Evolutionary conservation across 2,797 vertebrate genomes (phyloP).

Genomic region (Ceryle rudis): DNA sequence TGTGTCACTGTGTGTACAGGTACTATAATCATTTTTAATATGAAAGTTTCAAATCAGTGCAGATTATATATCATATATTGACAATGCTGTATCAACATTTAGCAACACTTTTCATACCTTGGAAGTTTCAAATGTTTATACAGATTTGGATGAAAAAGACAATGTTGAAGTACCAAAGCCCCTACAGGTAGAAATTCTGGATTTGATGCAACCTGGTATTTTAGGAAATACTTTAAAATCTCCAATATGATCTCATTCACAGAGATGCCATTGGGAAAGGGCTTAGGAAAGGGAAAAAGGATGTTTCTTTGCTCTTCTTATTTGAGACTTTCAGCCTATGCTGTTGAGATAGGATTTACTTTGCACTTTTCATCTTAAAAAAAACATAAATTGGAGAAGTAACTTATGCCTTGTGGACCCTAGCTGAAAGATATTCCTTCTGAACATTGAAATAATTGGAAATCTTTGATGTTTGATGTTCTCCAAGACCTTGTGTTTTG

Average conservation of each 20-base stretch:
- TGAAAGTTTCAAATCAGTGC: too few relatives aligned
- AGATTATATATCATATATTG: too few relatives aligned
- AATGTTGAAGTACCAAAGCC: not conserved
- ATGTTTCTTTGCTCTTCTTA: not conserved
- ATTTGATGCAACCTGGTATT: not conserved
- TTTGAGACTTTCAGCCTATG: not conserved
- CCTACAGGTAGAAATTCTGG: not conserved
- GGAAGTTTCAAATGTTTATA: not conserved
- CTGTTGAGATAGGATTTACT: not conserved
- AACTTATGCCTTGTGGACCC: not conserved
- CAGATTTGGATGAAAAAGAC: not conserved
- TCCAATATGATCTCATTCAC: not conserved
- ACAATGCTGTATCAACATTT: not conserved
- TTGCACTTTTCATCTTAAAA: not conserved
- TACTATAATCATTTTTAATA: too few relatives aligned
- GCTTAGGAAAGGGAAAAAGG: not conserved
- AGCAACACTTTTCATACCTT: not conserved
- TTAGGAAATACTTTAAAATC: not conserved
- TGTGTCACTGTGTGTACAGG: too few relatives aligned
- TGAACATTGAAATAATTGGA: not conserved
- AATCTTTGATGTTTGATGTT: not conserved
- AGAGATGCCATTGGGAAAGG: not conserved
- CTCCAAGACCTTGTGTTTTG: not conserved
- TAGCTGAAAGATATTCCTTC: not conserved
- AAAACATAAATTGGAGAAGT: not conserved